Base-by-base conservation (phyloP, 1,140 invertebrate genomes). In the Tetramorium parvispinum region DNA sequence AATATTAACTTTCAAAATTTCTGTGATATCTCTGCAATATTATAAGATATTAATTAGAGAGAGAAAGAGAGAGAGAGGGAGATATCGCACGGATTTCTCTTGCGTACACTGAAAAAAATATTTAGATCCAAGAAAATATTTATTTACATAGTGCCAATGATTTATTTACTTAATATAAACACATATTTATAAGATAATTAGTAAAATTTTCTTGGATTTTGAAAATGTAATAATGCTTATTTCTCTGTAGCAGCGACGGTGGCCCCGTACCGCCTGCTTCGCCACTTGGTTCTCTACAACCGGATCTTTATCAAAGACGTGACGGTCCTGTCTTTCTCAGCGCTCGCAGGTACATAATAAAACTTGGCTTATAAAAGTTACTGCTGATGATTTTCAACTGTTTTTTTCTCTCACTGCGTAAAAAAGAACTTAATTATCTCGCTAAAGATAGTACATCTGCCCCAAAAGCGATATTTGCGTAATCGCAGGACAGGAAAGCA, bases 221-320 rank as follows among this genome's bases (percentile, higher is more conserved):
- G 13, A 3, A 57, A 21, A 53, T 46, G 13, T 59, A 24, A 65
- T 13, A 18, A 7, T 68, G 13, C 6, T 32, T 66, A 57, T 76
- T 79, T 73, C 70, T 82, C 57, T 4, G 3, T 24, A 87, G 71
- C 55, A 94, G 91, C 71, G 92, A 93, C 11, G 76, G 90, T 68
- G 88, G 92, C 7, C 90, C 90, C 2, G 95, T 95, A 73, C 96
- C 96, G 0, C 96, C 97, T 4, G 96, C 97, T 55, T 97, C 97
- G 68, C 97, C 97, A 0, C 93, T 98, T 24, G 98, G 98, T n/a
- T 97, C 98, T 11, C 96, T 98, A 4, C 97, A 98, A 91, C 98
- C 98, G 0, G 98, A 98, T 92, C 96, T 98, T 4, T 98, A 98
- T 94, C 96, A 97, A 18, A 96, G 97, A 91, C 96, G 96, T 75